Evolutionary conservation across 23 tunicate species (phyloP).

Genomic region (Clavelina lepadiformis): DNA sequence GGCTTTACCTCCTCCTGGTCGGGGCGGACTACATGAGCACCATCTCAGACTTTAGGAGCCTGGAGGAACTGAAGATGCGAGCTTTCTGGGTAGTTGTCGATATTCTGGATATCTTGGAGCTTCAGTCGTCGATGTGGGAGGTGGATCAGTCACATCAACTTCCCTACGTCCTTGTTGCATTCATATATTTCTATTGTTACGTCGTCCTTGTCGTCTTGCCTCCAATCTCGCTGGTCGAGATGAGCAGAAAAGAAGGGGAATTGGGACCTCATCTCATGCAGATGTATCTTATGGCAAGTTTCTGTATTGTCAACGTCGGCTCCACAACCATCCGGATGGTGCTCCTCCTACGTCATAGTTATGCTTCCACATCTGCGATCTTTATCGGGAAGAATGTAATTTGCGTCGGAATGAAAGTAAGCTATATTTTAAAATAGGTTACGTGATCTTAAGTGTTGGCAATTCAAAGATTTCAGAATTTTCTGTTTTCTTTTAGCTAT

Average conservation of each 20-base stretch:
- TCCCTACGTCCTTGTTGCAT: slow-evolving; percentile 36
- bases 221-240: slow-evolving; percentile 69
- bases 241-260: slow-evolving; percentile 59
- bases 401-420: slow-evolving; percentile 73
- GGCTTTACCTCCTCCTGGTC: slow-evolving; percentile 57
- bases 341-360: slow-evolving; percentile 41
- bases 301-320: slow-evolving; percentile 57
- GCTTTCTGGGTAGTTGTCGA: slow-evolving; percentile 87
- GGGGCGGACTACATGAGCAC: slow-evolving; percentile 73
- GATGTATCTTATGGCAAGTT: slow-evolving; percentile 50
- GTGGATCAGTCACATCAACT: slow-evolving; percentile 35
- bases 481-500: no score
- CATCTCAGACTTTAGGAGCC: slow-evolving; percentile 33
- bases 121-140: slow-evolving; percentile 82
- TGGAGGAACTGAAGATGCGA: slow-evolving; percentile 86
- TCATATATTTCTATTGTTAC: slow-evolving; percentile 69
- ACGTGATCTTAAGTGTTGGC: background rate
- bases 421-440: background rate
- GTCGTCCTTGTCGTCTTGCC: slow-evolving; percentile 63
- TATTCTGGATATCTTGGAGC: slow-evolving; percentile 63
- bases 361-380: slow-evolving; percentile 29
- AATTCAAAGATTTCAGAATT: background rate
- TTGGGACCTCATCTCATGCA: slow-evolving; percentile 57
- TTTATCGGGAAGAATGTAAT: slow-evolving; percentile 77
- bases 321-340: slow-evolving; percentile 37